phyloP scores from a whole-genome alignment of 2,797 vertebrate genomes.

The Typhlichthys subterraneus region DNA sequence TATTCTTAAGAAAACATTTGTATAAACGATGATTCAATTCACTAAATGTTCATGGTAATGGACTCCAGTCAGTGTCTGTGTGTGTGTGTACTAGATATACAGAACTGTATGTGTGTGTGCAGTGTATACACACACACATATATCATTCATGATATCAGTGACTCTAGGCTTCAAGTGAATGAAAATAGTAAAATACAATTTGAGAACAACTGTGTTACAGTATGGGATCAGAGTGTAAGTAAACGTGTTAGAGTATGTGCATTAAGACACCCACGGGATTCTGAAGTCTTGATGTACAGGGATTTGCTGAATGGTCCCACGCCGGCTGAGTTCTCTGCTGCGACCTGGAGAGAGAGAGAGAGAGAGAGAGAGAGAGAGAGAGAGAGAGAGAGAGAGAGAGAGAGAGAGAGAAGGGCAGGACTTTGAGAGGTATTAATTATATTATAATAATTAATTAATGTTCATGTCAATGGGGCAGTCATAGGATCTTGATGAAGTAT shows the following conservation, averaged over 20 bases:
- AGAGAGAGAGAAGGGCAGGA: not conserved
- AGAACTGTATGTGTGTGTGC: too few relatives aligned
- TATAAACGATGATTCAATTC: too few relatives aligned
- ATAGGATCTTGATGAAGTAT: slow-evolving; percentile 21
- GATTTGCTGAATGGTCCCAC: slow-evolving; percentile 88
- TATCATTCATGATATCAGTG: not conserved
- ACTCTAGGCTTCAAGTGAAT: not conserved
- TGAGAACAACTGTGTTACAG: not conserved
- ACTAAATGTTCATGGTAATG: too few relatives aligned
- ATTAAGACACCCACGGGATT: slow-evolving; percentile 84
- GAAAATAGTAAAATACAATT: not conserved
- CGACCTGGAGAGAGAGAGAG: slow-evolving; percentile 78
- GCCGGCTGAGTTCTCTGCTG: slow-evolving; percentile 86
- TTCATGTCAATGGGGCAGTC: slow-evolving; percentile 21
- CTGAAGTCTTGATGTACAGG: slow-evolving; percentile 92
- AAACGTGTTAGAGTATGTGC: not conserved
- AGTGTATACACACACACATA: not conserved
- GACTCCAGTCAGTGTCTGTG: too few relatives aligned
- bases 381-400: not conserved
- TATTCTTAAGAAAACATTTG: too few relatives aligned
- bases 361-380: not conserved
- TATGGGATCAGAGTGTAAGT: not conserved
- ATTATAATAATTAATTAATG: slow-evolving; percentile 34
- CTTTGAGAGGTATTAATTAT: slow-evolving; percentile 3
- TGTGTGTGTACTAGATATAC: too few relatives aligned